A percentile compares a stretch with the other conserved stretches of the same genome.
These are phyloP conservation scores for Lepeophtheirus salmonis DNA, from an alignment of 1,140 invertebrate genomes.

Conservation along the genomic window DNA sequence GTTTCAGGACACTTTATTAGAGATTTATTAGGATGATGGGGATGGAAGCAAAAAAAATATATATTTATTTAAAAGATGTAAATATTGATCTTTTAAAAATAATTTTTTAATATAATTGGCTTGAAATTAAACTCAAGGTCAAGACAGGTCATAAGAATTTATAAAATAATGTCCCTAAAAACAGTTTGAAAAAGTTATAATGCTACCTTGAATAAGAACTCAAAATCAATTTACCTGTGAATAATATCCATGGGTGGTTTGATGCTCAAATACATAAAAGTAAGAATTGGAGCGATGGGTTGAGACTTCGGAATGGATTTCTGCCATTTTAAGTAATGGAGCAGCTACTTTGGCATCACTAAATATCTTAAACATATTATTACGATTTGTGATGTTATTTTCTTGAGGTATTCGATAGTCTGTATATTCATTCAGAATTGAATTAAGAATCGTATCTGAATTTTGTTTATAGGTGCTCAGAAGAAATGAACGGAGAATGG, in stretches of 20 bases:
- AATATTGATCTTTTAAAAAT: too few species aligned
- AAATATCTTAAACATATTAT: constrained; percentile 72
- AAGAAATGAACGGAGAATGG: not conserved
- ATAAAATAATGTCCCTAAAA: too few species aligned
- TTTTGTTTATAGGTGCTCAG: not conserved
- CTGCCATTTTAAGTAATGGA: constrained; percentile 69
- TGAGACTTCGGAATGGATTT: constrained; percentile 50
- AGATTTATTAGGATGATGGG: too few species aligned
- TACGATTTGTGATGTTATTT: constrained; percentile 31
- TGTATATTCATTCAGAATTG: not conserved
- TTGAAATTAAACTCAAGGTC: too few species aligned
- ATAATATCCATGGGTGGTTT: constrained; percentile 73
- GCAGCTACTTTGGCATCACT: constrained; percentile 84
- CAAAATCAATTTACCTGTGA: too few species aligned
- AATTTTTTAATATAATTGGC: too few species aligned
- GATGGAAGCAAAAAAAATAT: too few species aligned
- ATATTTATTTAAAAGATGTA: too few species aligned
- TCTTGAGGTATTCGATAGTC: not conserved
- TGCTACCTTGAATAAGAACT: too few species aligned
- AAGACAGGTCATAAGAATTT: too few species aligned
- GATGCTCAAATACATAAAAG: constrained; percentile 84
- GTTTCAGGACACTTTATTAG: too few species aligned
- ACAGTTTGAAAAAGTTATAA: too few species aligned
- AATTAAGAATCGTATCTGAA: not conserved
- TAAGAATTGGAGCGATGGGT: constrained; percentile 37